These are phyloP conservation scores for Drymodes brunneopygia DNA, from an alignment of 2,113 vertebrate genomes.

Conservation along the genomic window DNA sequence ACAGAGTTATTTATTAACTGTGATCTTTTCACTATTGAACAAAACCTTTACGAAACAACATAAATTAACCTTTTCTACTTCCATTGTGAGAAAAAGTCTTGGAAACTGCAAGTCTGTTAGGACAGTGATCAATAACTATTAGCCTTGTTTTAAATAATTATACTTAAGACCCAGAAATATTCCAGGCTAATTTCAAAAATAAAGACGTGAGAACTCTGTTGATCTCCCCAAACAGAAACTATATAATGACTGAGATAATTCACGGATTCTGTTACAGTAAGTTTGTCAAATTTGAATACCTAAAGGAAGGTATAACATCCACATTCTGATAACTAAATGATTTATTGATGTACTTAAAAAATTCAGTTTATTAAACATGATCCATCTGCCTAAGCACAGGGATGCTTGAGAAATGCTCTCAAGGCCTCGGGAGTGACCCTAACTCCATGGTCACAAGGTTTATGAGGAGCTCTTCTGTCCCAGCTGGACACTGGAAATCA, in stretches of 20 bases:
- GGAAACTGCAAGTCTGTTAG: background rate
- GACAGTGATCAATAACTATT: background rate
- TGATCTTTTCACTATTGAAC: background rate
- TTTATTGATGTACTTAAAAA: background rate
- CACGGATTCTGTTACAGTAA: background rate
- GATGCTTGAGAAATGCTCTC: background rate
- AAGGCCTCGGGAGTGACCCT: background rate
- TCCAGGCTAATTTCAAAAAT: background rate
- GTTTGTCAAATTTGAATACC: background rate
- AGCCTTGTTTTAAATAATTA: background rate
- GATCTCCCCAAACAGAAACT: background rate
- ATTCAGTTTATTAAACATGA: background rate
- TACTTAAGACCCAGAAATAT: background rate
- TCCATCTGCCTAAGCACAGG: background rate
- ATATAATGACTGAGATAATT: background rate
- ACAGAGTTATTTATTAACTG: background rate
- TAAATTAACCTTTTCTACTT: background rate
- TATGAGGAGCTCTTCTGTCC: background rate
- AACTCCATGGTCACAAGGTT: background rate
- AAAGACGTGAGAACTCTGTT: background rate
- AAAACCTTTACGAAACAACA: background rate
- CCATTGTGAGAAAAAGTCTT: background rate
- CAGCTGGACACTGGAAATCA: background rate
- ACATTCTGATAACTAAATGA: background rate
- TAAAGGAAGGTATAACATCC: background rate